A percentile compares a stretch with the other conserved stretches of the same genome.
phyloP scores from a whole-genome alignment of 2,888 invertebrate genomes.

The Yponomeuta plumbellus region DNA sequence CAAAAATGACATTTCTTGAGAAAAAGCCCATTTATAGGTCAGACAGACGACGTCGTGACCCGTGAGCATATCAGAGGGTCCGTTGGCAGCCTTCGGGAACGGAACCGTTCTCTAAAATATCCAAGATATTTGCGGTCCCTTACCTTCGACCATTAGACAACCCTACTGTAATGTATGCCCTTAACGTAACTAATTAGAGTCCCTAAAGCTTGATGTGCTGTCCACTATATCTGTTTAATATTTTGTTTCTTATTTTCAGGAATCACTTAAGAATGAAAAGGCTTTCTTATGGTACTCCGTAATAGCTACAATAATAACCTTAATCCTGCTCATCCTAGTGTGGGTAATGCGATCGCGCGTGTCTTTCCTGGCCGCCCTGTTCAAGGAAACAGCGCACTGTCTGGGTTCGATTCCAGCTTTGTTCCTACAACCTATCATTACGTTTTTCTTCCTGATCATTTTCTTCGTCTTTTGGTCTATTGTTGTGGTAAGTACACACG shows the following conservation, averaged over 20 bases:
- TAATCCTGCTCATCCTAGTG: constrained; percentile 84
- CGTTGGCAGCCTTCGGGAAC: no score
- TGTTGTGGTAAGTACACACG: constrained; percentile 80
- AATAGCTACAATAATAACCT: constrained; percentile 90
- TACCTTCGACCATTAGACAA: no score
- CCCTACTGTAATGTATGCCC: no score
- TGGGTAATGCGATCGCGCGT: constrained; percentile 88
- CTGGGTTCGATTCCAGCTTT: constrained; percentile 89
- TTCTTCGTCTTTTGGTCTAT: constrained; percentile 92
- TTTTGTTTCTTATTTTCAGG: constrained; percentile 72
- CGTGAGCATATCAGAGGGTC: no score
- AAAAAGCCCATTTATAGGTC: no score
- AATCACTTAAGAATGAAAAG: constrained; percentile 89
- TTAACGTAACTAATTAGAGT: no score
- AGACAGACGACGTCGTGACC: no score
- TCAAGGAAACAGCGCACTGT: constrained; percentile 93
- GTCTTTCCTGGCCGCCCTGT: constrained; percentile 87
- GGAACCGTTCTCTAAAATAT: no score
- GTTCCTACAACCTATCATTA: constrained; percentile 89
- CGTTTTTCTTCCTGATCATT: constrained; percentile 84
- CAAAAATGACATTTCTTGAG: no score
- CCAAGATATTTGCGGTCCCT: no score
- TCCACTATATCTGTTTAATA: not conserved
- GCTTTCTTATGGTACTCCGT: constrained; percentile 91
- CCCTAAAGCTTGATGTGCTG: not conserved